Percentiles rank a stretch among this genome's conserved stretches.
These are phyloP conservation scores for Amiota communis DNA, from an alignment of 2,888 invertebrate genomes.

Conservation along the genomic window DNA sequence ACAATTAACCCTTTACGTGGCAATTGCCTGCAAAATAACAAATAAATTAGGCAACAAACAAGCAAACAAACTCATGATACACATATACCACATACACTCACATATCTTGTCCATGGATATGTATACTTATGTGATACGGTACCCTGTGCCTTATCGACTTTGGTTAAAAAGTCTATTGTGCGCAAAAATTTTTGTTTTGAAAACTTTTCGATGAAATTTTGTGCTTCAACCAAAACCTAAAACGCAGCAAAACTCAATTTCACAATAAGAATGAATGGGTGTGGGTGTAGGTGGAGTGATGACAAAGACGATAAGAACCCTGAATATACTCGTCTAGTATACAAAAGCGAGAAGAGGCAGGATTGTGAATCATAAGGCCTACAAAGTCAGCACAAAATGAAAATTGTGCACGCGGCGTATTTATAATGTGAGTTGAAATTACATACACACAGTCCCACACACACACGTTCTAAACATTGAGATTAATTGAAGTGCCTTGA, in stretches of 20 bases:
- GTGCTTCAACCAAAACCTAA: neutral
- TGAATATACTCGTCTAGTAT: too few relatives aligned
- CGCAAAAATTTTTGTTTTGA: slow-evolving; percentile 6
- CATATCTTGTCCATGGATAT: too few relatives aligned
- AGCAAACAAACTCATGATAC: slow-evolving; percentile 25
- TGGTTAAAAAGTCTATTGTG: slow-evolving; percentile 5
- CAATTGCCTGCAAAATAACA: slow-evolving; percentile 55
- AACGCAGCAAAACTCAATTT: neutral
- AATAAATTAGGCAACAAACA: slow-evolving; percentile 48
- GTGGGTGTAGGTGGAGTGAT: too few relatives aligned
- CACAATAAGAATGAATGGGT: neutral
- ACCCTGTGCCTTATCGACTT: slow-evolving; percentile 8
- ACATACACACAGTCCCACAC: neutral
- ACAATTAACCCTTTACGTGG: slow-evolving; percentile 64
- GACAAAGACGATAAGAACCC: too few relatives aligned
- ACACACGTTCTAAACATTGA: neutral
- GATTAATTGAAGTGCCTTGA: slow-evolving; percentile 21
- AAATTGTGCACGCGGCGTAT: slow-evolving; percentile 16
- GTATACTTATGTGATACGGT: too few relatives aligned
- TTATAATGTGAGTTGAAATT: neutral
- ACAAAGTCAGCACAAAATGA: slow-evolving; percentile 14
- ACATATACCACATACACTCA: neutral
- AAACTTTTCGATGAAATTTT: slow-evolving; percentile 1
- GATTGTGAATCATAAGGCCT: neutral
- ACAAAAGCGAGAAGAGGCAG: too few relatives aligned